phyloP scores from a whole-genome alignment of 2,888 invertebrate species.

The Scaptomyza cyrtandrae region DNA sequence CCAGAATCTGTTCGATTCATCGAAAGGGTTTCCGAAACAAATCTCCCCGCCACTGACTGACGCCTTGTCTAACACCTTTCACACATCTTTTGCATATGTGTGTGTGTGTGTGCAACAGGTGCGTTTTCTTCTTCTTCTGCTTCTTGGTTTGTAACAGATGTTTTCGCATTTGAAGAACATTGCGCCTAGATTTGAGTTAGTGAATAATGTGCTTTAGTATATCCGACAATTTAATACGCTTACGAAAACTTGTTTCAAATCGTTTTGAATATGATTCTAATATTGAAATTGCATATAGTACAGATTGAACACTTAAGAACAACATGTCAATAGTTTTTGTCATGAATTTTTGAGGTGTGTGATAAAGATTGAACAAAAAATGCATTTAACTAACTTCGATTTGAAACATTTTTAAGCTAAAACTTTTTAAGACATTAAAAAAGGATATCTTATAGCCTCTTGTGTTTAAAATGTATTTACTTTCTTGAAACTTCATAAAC shows the following conservation, averaged over 20 bases:
- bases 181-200: slow-evolving; percentile 6
- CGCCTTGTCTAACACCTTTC: slow-evolving; percentile 42
- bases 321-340: too few species aligned
- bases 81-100: slow-evolving; percentile 38
- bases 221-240: slow-evolving; percentile 25
- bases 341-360: too few species aligned
- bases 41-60: background rate
- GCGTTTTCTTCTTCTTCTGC: slow-evolving; percentile 14
- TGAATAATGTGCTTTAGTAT: background rate
- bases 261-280: background rate
- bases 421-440: too few species aligned
- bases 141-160: slow-evolving; percentile 19
- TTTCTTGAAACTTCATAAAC: too few species aligned
- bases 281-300: background rate
- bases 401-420: too few species aligned
- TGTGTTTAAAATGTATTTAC: too few species aligned
- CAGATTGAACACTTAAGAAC: background rate
- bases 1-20: slow-evolving; percentile 73
- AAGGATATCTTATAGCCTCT: too few species aligned
- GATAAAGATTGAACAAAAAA: too few species aligned
- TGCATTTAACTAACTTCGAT: too few species aligned
- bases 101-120: slow-evolving; percentile 31
- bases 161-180: slow-evolving; percentile 18
- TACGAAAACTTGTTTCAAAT: background rate
- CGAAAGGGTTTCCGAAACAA: slow-evolving; percentile 60